Conservation (phyloP, 1,140 invertebrate genomes). For the Callitettix versicolor region DNA sequence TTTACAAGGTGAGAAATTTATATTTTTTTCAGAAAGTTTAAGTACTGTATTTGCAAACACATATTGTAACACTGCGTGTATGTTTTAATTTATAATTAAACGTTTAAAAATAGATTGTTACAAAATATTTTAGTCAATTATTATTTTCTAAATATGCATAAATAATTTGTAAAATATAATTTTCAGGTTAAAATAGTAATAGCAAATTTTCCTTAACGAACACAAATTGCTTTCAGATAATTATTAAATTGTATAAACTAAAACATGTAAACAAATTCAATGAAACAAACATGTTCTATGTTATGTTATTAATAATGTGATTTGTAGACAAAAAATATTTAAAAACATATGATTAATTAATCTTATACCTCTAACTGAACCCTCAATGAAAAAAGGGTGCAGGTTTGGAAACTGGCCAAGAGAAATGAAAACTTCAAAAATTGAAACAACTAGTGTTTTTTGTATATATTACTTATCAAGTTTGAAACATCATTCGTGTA, state of each 20-base stretch:
- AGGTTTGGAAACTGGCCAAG: too few relatives aligned
- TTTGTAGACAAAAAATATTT: too few relatives aligned
- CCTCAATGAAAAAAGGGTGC: too few relatives aligned
- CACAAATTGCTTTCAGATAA: background rate
- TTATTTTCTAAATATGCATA: background rate
- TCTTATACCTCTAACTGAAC: too few relatives aligned
- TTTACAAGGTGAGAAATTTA: constrained; percentile 29
- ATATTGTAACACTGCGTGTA: background rate
- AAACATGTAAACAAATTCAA: too few relatives aligned
- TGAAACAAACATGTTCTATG: too few relatives aligned
- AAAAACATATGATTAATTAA: too few relatives aligned
- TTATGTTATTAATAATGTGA: too few relatives aligned
- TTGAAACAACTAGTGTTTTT: too few relatives aligned
- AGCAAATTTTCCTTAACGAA: background rate
- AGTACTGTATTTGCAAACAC: background rate
- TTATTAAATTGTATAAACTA: background rate
- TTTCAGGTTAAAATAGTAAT: background rate
- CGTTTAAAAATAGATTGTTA: background rate
- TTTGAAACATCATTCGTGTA: too few relatives aligned
- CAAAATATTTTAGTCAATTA: background rate
- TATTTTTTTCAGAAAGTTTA: background rate
- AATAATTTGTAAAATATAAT: background rate
- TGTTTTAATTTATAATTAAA: background rate
- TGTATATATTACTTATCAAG: too few relatives aligned
- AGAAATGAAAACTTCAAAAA: too few relatives aligned